These are phyloP conservation scores for Aleiodes alternator DNA, from an alignment of 2,888 invertebrate species.

Conservation along the genomic window DNA sequence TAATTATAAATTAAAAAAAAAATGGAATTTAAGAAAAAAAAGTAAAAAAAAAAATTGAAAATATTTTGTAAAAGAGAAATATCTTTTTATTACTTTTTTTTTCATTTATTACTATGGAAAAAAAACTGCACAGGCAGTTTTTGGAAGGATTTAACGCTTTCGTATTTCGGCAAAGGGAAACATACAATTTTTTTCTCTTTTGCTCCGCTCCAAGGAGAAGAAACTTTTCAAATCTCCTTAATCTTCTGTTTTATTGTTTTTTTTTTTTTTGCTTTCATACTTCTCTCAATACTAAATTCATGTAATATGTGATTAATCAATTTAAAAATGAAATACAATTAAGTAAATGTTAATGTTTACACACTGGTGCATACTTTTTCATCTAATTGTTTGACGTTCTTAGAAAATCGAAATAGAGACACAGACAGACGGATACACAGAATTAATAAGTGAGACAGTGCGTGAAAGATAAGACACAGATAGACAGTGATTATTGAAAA, in stretches of 20 bases:
- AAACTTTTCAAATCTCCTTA: too few relatives aligned
- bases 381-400: constrained; percentile 40
- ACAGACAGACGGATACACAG: constrained; percentile 65
- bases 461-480: constrained; percentile 46
- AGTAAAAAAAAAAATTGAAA: too few relatives aligned
- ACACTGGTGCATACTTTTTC: constrained; percentile 18
- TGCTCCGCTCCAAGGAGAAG: background rate
- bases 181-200: background rate
- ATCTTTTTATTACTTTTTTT: background rate
- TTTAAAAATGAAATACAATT: background rate
- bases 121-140: background rate
- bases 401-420: constrained; percentile 64
- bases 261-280: too few relatives aligned
- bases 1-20: background rate
- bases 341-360: constrained; percentile 9
- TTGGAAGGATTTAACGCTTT: background rate
- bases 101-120: background rate
- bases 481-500: constrained; percentile 28
- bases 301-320: too few relatives aligned
- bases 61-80: background rate
- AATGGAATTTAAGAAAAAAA: background rate
- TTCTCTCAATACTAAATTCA: too few relatives aligned
- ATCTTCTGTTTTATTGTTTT: too few relatives aligned
- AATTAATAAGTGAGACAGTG: constrained; percentile 58
- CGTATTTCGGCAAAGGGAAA: background rate